phyloP scores from a whole-genome alignment of 2,888 invertebrate genomes.

The Noctuana brunneofusca region DNA sequence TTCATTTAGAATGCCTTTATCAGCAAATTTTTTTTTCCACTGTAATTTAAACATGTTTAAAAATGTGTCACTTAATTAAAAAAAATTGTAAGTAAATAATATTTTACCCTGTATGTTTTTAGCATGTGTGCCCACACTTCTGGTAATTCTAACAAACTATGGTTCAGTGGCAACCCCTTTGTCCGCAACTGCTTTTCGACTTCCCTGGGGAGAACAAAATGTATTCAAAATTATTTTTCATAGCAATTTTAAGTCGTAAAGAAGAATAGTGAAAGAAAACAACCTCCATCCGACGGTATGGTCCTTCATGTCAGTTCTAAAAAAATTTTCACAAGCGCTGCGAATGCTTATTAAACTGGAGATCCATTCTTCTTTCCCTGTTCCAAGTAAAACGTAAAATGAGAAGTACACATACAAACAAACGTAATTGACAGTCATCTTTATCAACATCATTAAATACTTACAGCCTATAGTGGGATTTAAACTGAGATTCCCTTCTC shows the following conservation, averaged over 20 bases:
- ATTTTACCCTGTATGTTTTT: conserved; percentile 66
- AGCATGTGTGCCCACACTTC: conserved; percentile 69
- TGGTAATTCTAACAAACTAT: conserved; percentile 65
- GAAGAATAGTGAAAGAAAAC: neutral
- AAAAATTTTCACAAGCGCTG: conserved; percentile 60
- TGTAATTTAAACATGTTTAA: conserved; percentile 44
- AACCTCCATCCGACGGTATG: conserved; percentile 62
- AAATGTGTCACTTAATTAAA: neutral
- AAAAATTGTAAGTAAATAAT: neutral
- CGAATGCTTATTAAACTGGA: conserved; percentile 64
- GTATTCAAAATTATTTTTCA: neutral
- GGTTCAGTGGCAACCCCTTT: conserved; percentile 65
- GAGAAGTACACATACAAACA: neutral
- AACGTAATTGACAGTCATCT: too few relatives aligned
- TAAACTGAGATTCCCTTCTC: conserved; percentile 66
- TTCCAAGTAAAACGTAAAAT: conserved; percentile 30
- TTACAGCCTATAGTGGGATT: conserved; percentile 71
- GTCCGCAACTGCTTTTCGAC: conserved; percentile 67
- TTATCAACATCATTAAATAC: conserved; percentile 43
- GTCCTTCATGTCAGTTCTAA: conserved; percentile 53
- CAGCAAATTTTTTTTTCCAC: conserved; percentile 76
- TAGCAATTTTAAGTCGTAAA: neutral
- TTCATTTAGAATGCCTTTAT: conserved; percentile 69
- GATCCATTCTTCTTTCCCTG: conserved; percentile 76
- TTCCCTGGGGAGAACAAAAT: conserved; percentile 51